A percentile compares a stretch with the other conserved stretches of the same genome.
Conservation (phyloP, 2,113 vertebrate genomes). For the Xiphorhynchus elegans region DNA sequence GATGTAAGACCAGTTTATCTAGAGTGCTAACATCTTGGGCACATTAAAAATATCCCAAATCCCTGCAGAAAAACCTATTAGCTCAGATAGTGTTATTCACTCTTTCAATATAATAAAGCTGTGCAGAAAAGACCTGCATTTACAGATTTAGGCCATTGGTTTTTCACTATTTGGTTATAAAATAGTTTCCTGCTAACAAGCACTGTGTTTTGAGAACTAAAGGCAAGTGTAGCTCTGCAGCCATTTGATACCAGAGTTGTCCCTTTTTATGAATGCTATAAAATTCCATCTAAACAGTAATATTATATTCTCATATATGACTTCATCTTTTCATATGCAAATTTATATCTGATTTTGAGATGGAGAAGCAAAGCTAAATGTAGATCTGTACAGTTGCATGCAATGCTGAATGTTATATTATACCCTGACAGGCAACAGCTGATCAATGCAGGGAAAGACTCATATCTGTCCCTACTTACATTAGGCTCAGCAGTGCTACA, state of each 20-base stretch:
- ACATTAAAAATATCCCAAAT: neutral
- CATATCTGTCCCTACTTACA: neutral
- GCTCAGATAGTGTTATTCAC: neutral
- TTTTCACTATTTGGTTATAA: neutral
- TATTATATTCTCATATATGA: neutral
- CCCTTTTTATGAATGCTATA: neutral
- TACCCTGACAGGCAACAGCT: neutral
- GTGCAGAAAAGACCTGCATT: neutral
- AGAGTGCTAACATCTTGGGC: accelerated
- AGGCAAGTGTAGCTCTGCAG: neutral
- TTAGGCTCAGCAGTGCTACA: neutral
- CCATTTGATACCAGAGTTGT: neutral
- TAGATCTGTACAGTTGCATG: neutral
- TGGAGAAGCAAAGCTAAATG: neutral
- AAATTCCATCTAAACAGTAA: neutral
- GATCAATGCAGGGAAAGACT: neutral
- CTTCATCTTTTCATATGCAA: neutral
- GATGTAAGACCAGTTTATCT: neutral
- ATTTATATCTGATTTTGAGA: neutral
- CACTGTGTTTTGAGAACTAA: neutral
- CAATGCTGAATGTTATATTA: neutral
- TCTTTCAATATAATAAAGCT: neutral
- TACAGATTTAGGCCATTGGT: neutral
- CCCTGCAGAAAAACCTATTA: neutral
- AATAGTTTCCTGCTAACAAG: neutral